Conservation (phyloP, 2,888 invertebrate genomes). For the Stenichneumon culpator region DNA sequence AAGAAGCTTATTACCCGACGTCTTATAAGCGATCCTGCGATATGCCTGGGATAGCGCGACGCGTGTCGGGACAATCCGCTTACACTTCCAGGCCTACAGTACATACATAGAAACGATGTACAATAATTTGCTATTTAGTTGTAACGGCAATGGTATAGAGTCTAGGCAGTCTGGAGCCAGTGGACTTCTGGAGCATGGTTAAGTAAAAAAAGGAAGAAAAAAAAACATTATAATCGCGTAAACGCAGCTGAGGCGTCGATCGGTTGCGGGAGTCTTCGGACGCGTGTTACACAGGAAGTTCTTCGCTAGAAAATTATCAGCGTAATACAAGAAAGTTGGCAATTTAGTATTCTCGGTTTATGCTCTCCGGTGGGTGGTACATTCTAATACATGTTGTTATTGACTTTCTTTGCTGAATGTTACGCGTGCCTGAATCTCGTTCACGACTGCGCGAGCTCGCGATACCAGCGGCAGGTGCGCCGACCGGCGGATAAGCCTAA, state of each 20-base stretch:
- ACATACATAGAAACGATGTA: background rate
- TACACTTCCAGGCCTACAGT: background rate
- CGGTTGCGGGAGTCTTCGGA: background rate
- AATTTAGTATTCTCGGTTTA: conserved; percentile 13
- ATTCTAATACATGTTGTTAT: conserved; percentile 24
- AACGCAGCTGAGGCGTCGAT: background rate
- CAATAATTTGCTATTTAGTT: conserved; percentile 10
- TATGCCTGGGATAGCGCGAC: conserved; percentile 40
- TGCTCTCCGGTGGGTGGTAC: background rate
- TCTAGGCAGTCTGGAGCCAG: background rate
- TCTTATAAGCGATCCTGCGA: background rate
- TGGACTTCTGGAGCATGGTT: conserved; percentile 2
- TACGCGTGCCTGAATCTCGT: background rate
- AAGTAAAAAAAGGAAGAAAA: background rate
- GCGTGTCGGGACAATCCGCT: conserved; percentile 7
- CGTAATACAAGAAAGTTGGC: conserved; percentile 35
- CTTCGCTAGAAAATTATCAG: conserved; percentile 8
- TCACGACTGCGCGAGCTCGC: background rate
- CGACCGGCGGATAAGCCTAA: background rate
- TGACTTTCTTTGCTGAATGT: conserved; percentile 23
- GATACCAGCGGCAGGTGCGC: background rate
- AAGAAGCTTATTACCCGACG: conserved; percentile 4
- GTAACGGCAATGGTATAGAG: background rate
- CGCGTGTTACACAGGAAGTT: conserved; percentile 24
- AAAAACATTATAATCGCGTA: background rate